phyloP scores from a whole-genome alignment of 2,113 vertebrate genomes.

The Emberiza fucata region DNA sequence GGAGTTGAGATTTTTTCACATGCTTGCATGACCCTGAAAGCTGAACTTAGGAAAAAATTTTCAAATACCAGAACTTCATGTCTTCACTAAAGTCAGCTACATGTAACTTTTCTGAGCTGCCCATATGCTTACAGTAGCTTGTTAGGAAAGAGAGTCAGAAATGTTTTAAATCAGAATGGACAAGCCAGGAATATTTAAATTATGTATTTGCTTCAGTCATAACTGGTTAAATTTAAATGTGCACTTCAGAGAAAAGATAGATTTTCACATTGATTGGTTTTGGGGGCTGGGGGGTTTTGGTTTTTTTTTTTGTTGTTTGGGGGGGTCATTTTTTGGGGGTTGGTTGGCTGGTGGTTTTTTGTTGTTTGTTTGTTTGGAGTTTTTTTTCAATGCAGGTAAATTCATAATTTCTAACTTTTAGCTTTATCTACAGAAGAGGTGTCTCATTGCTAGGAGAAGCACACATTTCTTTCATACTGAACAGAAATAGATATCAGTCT shows the following conservation, averaged over 20 bases:
- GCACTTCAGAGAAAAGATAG: neutral
- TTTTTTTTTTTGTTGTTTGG: neutral
- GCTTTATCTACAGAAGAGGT: neutral
- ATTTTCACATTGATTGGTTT: neutral
- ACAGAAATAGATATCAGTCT: neutral
- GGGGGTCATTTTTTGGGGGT: neutral
- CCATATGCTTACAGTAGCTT: neutral
- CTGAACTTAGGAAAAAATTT: neutral
- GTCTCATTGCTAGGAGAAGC: neutral
- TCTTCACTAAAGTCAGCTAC: neutral
- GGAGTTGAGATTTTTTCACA: neutral
- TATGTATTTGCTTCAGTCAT: neutral
- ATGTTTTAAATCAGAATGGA: neutral
- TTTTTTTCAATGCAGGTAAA: neutral
- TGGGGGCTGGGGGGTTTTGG: neutral
- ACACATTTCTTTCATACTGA: neutral
- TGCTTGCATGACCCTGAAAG: neutral
- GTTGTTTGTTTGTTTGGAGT: neutral
- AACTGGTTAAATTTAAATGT: neutral
- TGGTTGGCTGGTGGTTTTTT: neutral
- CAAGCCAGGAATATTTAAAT: neutral
- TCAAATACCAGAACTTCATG: neutral
- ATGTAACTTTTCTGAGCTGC: neutral
- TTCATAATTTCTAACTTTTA: neutral
- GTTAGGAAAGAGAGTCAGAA: neutral